Conservation (phyloP, 1,140 invertebrate genomes). For the Formica exsecta region DNA sequence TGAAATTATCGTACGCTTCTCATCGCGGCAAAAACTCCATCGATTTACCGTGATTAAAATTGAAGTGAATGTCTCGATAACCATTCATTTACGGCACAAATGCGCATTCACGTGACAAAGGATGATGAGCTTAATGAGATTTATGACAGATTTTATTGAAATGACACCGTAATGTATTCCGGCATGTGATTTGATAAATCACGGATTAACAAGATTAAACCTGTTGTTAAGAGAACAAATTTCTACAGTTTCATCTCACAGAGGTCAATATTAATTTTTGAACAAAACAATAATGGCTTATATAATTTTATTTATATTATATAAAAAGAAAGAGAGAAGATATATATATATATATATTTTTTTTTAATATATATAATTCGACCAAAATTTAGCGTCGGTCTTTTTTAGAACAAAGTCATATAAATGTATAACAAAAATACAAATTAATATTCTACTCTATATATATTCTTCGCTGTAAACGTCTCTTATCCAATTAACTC, state of each 20-base stretch:
- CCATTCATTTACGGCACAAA: conserved; percentile 11
- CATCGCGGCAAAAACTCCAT: conserved; percentile 26
- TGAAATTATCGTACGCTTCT: not conserved
- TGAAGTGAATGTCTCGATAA: not conserved
- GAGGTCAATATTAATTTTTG: not conserved
- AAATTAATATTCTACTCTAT: not conserved
- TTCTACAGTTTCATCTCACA: not conserved
- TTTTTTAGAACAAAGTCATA: not conserved
- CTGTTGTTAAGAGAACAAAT: conserved; percentile 20
- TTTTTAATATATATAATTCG: not conserved
- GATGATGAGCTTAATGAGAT: conserved; percentile 64
- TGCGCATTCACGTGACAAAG: conserved; percentile 15
- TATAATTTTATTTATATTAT: not conserved
- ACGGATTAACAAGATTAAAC: conserved; percentile 33
- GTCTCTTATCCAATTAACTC: conserved; percentile 1
- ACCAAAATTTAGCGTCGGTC: not conserved
- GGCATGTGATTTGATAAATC: conserved; percentile 60
- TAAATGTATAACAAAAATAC: not conserved
- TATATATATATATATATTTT: not conserved
- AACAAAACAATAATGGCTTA: not conserved
- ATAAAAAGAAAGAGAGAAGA: not conserved
- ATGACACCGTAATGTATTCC: conserved; percentile 59
- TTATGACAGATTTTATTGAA: conserved; percentile 64
- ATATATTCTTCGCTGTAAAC: not conserved
- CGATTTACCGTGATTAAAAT: conserved; percentile 61